Evolutionary conservation across 2,797 vertebrate genomes (phyloP), one percentile per base, ranked within the genome.

Genomic region (Chrosomus eos): DNA sequence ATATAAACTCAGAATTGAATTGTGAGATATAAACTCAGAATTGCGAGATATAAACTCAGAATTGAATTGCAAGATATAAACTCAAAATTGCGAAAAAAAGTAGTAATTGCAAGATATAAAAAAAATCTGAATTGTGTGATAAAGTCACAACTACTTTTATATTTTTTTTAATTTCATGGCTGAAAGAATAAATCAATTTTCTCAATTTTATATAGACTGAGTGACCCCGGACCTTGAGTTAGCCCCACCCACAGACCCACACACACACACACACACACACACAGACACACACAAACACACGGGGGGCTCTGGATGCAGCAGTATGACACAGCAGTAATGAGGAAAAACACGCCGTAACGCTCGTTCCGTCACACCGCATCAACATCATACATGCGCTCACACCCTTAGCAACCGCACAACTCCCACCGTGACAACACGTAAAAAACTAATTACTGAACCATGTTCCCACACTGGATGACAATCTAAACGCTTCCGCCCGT

Each of bases 281-380:
- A 7, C 36, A 38, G 0, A 38, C 26, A 81, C 28, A 75, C 31
- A 45, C 38, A 55, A n/a, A n/a, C 33, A 33, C 33, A 36, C 36
- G 6, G 6, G 13, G 9, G 14, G 33, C 78, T 36, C 14, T 45
- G 55, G 60, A 73, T 71, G 38, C 48, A 80, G 68, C 58, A 26
- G 73, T 53, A 87, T 89, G 88, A 87, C 88, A 87, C 10, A 77
- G 84, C 88, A 89, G 85, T 31, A 68, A n/a, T 36, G 72, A 75
- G 51, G 40, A 36, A 58, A 40, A 13, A 11, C 45, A 48, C 45
- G 66, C 66, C 60, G 23, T 45, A 76, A 60, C 58, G 5, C 60
- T 80, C 62, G 55, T 58, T 77, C 66, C 45, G 2, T 85, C 75
- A 74, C 74, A 67, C 75, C 51, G 19, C 64, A 45, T 14, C 18